These are phyloP conservation scores for Pogonocherus hispidulus DNA, from an alignment of 2,888 invertebrate species.

Conservation along the genomic window DNA sequence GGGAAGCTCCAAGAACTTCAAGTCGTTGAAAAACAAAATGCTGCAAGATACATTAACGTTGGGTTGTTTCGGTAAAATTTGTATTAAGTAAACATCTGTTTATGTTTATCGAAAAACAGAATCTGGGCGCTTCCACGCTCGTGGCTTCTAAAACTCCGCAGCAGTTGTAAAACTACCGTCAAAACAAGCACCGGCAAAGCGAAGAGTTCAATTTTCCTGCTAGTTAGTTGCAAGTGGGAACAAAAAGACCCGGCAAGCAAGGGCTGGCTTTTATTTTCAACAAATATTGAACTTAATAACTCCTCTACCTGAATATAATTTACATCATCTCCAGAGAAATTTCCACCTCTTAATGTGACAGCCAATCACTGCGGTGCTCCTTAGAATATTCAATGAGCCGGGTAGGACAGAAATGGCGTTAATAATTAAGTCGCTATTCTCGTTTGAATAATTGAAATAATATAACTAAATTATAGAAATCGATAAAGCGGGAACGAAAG, in stretches of 20 bases:
- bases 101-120: no score
- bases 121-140: no score
- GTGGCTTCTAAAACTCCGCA: no score
- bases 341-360: conserved; percentile 14
- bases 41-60: no score
- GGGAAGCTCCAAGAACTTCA: no score
- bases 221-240: neutral
- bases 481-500: neutral
- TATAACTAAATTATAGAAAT: conserved; percentile 13
- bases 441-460: conserved; percentile 19
- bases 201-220: no score
- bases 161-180: neutral
- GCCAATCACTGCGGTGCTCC: conserved; percentile 8
- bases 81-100: no score
- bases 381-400: conserved; percentile 9
- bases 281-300: conserved; percentile 5
- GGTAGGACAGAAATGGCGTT: neutral
- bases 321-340: conserved; percentile 1
- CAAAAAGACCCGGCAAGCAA: neutral
- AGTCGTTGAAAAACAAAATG: no score
- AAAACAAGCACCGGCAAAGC: no score
- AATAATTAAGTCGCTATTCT: conserved; percentile 12
- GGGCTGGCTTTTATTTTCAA: neutral
- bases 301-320: conserved; percentile 4
- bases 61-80: no score